phyloP scores from a whole-genome alignment of 2,888 invertebrate species.

The Lochmaea capreae region DNA sequence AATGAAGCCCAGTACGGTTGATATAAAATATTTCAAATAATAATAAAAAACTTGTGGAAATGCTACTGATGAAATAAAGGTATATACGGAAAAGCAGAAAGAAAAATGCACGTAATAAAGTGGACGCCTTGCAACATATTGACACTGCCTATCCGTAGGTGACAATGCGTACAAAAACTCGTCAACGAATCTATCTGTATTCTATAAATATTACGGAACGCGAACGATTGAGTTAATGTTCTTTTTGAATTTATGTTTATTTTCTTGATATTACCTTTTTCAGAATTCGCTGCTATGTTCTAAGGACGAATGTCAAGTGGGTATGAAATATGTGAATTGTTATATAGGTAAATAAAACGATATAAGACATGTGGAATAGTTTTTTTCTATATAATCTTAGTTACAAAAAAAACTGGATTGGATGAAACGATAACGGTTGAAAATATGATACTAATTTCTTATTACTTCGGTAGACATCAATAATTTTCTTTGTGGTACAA shows the following conservation, averaged over 20 bases:
- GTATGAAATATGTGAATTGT: slow-evolving; percentile 36
- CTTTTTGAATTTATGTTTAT: slow-evolving; percentile 51
- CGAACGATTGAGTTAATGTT: slow-evolving; percentile 39
- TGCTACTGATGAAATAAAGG: slow-evolving; percentile 37
- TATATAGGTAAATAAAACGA: slow-evolving; percentile 33
- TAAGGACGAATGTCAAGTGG: slow-evolving; percentile 32
- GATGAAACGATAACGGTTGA: not conserved
- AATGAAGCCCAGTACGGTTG: no score
- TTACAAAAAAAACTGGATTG: slow-evolving; percentile 1
- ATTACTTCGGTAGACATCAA: no score
- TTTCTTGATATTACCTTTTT: slow-evolving; percentile 53
- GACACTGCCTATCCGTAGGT: slow-evolving; percentile 53
- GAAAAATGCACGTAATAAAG: slow-evolving; percentile 49
- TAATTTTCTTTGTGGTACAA: no score
- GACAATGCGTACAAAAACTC: slow-evolving; percentile 57
- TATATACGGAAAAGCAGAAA: slow-evolving; percentile 24
- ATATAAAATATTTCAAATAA: slow-evolving; percentile 15
- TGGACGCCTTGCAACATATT: slow-evolving; percentile 52
- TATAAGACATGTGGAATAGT: slow-evolving; percentile 16
- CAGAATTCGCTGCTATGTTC: slow-evolving; percentile 37
- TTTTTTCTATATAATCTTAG: slow-evolving; percentile 19
- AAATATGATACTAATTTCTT: no score
- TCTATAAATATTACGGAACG: slow-evolving; percentile 60
- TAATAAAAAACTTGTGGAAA: slow-evolving; percentile 51
- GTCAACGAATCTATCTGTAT: slow-evolving; percentile 63